Evolutionary conservation across 2,113 vertebrate genomes (phyloP), one percentile per base, ranked within the genome.

Genomic region (Caloenas nicobarica): DNA sequence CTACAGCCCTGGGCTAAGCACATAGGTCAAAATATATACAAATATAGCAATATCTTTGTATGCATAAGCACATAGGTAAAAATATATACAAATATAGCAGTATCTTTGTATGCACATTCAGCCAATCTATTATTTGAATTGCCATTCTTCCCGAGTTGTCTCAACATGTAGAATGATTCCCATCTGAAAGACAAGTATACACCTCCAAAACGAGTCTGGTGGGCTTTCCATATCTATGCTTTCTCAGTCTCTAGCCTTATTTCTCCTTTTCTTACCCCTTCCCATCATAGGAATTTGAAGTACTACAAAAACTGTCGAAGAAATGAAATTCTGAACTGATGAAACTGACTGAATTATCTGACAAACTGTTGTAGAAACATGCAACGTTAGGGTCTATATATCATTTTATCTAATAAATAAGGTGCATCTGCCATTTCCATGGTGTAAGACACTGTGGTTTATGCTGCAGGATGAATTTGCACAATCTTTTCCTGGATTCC

Each of bases 1-100:
- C 25, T 56, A 33, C 74, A 56, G 44, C 79, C 44, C 28, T 64
- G 66, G 31, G 23, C n/a, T 56, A 38, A 44, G 18, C 44, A 44
- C 44, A 44, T 17, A 18, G 44, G 44, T 44, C 44, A 44, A 44
- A 44, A 44, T 44, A 44, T 18, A 44, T 44, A 44, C 44, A 73
- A 71, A 58, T 19, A 11, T 1, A 8, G 16, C 0, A 0, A 0
- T 71, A 33, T 16, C 6, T 50, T 54, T 38, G 7, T n/a, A 26
- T 4, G 8, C 31, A 15, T 42, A 42, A 44, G 8, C 42, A 16
- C 42, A 44, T 44, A 44, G 42, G 42, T 44, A 16, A 44, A 44
- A 44, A 44, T 44, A 44, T 17, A 44, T 44, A 17, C 42, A 73
- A 71, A 58, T 19, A 11, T 1, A 8, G 16, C 0, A 0, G 0